These are phyloP conservation scores for Drosophila trichaetosa DNA, from an alignment of 2,888 invertebrate species.

Conservation along the genomic window DNA sequence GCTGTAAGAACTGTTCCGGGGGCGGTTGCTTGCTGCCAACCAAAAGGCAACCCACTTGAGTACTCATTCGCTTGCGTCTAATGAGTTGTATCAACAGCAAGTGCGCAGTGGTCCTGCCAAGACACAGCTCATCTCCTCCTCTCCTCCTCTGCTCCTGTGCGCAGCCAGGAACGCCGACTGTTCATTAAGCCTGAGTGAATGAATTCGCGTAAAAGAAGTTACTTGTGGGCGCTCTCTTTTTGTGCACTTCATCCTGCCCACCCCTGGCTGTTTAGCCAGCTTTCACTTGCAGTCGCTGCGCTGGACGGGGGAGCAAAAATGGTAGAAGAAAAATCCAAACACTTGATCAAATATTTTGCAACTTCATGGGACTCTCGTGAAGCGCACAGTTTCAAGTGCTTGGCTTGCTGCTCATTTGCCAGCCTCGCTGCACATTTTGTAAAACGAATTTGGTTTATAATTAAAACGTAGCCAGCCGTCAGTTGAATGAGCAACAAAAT, in stretches of 20 bases:
- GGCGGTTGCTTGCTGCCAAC: conserved; percentile 17
- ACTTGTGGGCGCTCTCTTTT: conserved; percentile 60
- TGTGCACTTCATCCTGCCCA: conserved; percentile 5
- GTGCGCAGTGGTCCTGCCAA: conserved; percentile 42
- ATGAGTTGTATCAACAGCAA: conserved; percentile 83
- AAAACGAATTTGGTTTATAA: conserved; percentile 74
- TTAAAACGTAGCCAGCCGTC: conserved; percentile 80
- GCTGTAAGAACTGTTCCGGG: conserved; percentile 9
- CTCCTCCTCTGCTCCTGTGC: background rate
- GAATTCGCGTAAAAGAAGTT: conserved; percentile 82
- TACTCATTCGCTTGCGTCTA: conserved; percentile 82
- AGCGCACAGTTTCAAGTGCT: conserved; percentile 65
- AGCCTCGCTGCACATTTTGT: conserved; percentile 62
- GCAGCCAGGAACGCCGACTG: conserved; percentile 59
- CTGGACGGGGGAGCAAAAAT: conserved; percentile 10
- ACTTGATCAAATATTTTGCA: conserved; percentile 82
- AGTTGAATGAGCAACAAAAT: conserved; percentile 78
- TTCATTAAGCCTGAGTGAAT: conserved; percentile 84
- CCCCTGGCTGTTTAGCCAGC: conserved; percentile 38
- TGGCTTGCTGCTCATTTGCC: conserved; percentile 63
- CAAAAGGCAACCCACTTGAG: conserved; percentile 69
- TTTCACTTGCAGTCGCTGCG: conserved; percentile 68
- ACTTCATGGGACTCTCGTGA: conserved; percentile 73
- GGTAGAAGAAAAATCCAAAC: conserved; percentile 59
- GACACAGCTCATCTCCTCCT: conserved; percentile 25